Evolutionary conservation across 37 sponge, comb jelly and placozoan genomes (phyloP).

Genomic region (Agelas oroides): DNA sequence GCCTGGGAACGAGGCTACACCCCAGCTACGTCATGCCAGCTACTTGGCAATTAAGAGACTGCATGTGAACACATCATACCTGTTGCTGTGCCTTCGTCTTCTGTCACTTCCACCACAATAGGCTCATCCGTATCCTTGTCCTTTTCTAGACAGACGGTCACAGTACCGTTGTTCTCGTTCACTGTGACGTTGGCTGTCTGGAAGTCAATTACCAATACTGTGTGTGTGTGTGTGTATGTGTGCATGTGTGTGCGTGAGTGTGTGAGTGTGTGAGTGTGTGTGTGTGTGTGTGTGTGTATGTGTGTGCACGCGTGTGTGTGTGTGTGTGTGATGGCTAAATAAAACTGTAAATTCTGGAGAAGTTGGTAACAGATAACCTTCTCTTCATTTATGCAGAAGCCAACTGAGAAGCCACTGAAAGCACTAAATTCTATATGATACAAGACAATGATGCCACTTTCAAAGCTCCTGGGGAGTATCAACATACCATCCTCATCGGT

Average conservation of each 20-base stretch:
- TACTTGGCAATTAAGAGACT: no score
- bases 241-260: not conserved
- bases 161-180: conserved; percentile 37
- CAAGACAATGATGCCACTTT: not conserved
- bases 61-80: no score
- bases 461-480: no score
- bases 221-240: not conserved
- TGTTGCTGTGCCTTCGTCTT: not conserved
- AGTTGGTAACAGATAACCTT: no score
- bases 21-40: no score
- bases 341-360: no score
- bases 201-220: conserved; percentile 16
- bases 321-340: not conserved
- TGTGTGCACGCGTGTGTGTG: not conserved
- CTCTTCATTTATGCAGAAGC: no score
- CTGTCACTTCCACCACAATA: not conserved
- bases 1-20: no score
- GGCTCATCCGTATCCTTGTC: not conserved
- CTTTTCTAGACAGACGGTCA: conserved; percentile 24
- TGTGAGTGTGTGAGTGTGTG: not conserved
- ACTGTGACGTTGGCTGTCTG: conserved; percentile 4
- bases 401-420: no score
- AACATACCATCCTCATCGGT: conserved; percentile 32
- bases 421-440: not conserved
- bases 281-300: not conserved